These are phyloP conservation scores for Neostethus bicornis DNA, from an alignment of 2,797 vertebrate species.

Conservation along the genomic window DNA sequence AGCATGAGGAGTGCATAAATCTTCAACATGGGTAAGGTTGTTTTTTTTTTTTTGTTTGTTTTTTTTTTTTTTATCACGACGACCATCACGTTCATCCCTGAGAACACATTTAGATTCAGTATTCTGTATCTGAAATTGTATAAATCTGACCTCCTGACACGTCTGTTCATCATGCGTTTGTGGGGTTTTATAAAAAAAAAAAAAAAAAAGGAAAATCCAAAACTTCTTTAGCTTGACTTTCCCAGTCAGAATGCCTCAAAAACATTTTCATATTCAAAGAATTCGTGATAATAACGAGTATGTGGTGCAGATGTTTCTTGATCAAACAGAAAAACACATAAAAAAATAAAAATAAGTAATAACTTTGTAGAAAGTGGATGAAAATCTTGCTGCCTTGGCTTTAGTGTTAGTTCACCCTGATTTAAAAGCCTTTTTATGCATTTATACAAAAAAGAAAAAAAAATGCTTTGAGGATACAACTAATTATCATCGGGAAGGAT, in stretches of 20 bases:
- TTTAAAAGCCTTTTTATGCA: slow-evolving; percentile 62
- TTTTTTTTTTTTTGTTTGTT: no score
- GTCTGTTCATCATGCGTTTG: slow-evolving; percentile 20
- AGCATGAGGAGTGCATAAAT: slow-evolving; percentile 48
- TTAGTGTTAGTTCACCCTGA: slow-evolving; percentile 69
- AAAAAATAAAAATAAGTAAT: slow-evolving; percentile 36
- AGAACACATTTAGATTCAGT: slow-evolving; percentile 81
- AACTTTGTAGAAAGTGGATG: slow-evolving; percentile 62
- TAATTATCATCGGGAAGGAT: slow-evolving; percentile 44
- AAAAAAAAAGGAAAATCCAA: slow-evolving; percentile 15
- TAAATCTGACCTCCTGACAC: slow-evolving; percentile 38
- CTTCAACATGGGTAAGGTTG: slow-evolving; percentile 48
- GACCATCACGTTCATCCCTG: slow-evolving; percentile 76
- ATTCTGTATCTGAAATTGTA: slow-evolving; percentile 56
- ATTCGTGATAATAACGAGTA: slow-evolving; percentile 16
- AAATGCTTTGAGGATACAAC: slow-evolving; percentile 71
- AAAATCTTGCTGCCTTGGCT: slow-evolving; percentile 61
- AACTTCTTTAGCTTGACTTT: slow-evolving; percentile 18
- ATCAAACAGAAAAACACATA: not conserved
- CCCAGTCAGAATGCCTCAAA: slow-evolving; percentile 38
- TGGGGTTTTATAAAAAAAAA: not conserved
- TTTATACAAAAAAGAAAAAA: slow-evolving; percentile 47
- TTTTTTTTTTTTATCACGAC: slow-evolving; percentile 44
- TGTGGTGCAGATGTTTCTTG: not conserved
- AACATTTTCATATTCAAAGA: slow-evolving; percentile 11